Base-by-base conservation (phyloP, 2,888 invertebrate species). In the Sceliomorpha sp. region DNA sequence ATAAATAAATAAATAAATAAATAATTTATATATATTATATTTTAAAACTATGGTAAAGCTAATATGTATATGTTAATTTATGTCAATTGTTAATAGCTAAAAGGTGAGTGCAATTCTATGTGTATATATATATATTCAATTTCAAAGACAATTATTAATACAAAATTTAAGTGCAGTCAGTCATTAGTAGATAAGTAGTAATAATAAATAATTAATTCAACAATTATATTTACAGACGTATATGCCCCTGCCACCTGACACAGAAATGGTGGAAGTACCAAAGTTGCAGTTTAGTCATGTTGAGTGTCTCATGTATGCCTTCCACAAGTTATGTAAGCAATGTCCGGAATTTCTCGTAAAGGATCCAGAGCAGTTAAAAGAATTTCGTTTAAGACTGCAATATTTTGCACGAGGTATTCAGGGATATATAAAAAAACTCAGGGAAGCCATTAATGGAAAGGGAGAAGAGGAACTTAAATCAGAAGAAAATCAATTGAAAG, bases 351-450 rank as follows among this genome's bases (percentile, higher is more conserved):
- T 93, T 87, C 89, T 96, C 47, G 92, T 92, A 9, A 91, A 93
- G 20, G 91, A 94, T 71, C 91, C 93, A 13, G 94, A 95, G 80
- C 92, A 93, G 7, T 89, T 97, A 5, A 97, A 97, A 87, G 96
- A 97, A 80, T 94, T 98, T 78, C 92, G 96, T 71, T 89, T 94
- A 36, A 91, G 98, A 74, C 89, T 98, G 67, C 97, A 97, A 86
- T 98, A 97, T 88, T 95, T 98, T 83, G 97, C 98, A 0, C 91
- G 97, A 64, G 94, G 96, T 20, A 95, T 96, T 63, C 97, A 97
- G 89, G 96, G 95, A 68, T 97, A 93, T 80, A 91, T 91, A 63
- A 94, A 94, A 83, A 94, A 94, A 78, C 88, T 94, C 31, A 90
- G 92, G 58, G 92, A 93, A 89, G 92, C 90, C 40, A 91, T 90